These are phyloP conservation scores for Clanis bilineata DNA, from an alignment of 2,888 invertebrate genomes.

Conservation along the genomic window DNA sequence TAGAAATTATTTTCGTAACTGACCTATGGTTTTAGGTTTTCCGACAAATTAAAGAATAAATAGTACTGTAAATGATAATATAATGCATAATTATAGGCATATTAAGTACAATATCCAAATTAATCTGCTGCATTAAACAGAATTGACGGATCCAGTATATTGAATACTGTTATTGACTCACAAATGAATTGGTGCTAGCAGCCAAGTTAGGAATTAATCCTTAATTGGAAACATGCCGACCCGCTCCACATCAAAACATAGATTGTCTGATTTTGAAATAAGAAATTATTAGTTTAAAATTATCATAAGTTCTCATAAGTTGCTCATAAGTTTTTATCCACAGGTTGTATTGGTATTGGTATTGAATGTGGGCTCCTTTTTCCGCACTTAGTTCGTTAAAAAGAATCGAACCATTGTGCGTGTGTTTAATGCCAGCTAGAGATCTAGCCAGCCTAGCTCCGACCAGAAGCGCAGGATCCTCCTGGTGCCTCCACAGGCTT, in stretches of 20 bases:
- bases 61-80: neutral
- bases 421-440: too few species aligned
- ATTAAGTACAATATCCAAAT: neutral
- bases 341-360: neutral
- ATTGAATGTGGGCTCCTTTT: too few species aligned
- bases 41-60: neutral
- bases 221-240: constrained; percentile 20
- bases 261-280: neutral
- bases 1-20: neutral
- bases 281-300: neutral
- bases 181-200: constrained; percentile 36
- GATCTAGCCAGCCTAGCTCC: too few species aligned
- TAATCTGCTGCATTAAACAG: constrained; percentile 19
- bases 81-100: neutral
- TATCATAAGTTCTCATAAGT: too few species aligned
- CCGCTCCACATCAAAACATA: neutral
- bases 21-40: neutral
- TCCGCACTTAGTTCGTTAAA: too few species aligned
- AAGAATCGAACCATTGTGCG: too few species aligned
- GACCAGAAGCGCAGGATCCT: too few species aligned
- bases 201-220: constrained; percentile 28
- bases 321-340: too few species aligned
- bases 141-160: constrained; percentile 30
- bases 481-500: too few species aligned
- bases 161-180: constrained; percentile 39